Conservation (phyloP, 2,113 vertebrate species). For the Emydura subglobosa region DNA sequence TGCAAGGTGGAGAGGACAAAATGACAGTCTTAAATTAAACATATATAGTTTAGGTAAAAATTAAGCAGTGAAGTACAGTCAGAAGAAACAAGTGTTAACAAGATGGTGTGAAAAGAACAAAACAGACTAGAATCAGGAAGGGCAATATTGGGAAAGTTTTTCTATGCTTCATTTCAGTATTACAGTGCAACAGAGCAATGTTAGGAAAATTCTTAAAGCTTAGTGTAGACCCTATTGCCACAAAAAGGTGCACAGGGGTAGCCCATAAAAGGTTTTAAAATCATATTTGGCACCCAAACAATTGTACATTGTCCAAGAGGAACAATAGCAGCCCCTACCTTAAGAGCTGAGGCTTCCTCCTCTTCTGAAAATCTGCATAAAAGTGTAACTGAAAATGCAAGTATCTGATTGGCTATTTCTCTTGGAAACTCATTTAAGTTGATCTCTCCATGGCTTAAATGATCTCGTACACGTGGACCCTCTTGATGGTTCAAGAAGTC, state of each 20-base stretch:
- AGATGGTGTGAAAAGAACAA: background rate
- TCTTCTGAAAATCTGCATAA: conserved; percentile 63
- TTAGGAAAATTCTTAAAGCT: background rate
- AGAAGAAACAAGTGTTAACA: background rate
- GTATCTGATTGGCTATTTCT: conserved; percentile 69
- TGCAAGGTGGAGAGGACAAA: background rate
- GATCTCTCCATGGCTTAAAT: conserved; percentile 83
- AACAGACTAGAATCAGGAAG: background rate
- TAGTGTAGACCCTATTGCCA: background rate
- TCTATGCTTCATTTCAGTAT: background rate
- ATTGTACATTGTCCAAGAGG: background rate
- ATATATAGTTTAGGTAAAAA: background rate
- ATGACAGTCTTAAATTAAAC: background rate
- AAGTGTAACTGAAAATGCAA: conserved; percentile 77
- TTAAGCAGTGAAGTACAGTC: background rate
- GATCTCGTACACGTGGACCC: conserved; percentile 83
- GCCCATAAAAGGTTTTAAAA: background rate
- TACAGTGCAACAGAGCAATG: background rate
- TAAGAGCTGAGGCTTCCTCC: background rate
- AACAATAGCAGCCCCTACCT: conserved; percentile 56
- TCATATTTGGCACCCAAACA: background rate
- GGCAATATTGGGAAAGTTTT: background rate
- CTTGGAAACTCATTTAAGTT: conserved; percentile 72
- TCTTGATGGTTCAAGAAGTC: conserved; percentile 84
- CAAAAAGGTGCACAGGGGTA: background rate